phyloP scores from a whole-genome alignment of 2,888 invertebrate genomes.

The Pristionchus mayeri region DNA sequence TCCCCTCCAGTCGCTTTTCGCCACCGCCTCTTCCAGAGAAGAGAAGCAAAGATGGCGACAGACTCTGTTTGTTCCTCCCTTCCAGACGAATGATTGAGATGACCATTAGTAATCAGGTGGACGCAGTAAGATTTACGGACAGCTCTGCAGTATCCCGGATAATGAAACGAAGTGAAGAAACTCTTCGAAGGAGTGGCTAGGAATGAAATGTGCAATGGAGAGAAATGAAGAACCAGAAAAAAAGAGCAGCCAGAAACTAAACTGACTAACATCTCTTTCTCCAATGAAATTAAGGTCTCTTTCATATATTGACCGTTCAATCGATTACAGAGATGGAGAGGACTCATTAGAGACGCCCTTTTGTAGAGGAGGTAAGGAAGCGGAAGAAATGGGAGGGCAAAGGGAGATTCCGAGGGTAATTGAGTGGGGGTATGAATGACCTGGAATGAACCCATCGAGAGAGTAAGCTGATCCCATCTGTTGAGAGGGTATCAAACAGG shows the following conservation, averaged over 20 bases:
- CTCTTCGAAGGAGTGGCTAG: too few species aligned
- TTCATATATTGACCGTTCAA: too few species aligned
- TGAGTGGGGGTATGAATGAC: slow-evolving; percentile 37
- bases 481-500: not conserved
- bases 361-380: not conserved
- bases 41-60: slow-evolving; percentile 24
- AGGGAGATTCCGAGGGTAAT: slow-evolving; percentile 13
- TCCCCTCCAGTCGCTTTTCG: slow-evolving; percentile 36
- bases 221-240: too few species aligned
- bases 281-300: too few species aligned
- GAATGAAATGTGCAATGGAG: too few species aligned
- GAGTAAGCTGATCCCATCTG: slow-evolving; percentile 24
- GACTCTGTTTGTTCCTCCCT: not conserved
- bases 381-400: not conserved
- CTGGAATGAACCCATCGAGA: slow-evolving; percentile 8
- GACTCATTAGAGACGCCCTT: not conserved
- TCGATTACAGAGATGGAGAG: slow-evolving; percentile 7
- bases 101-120: too few species aligned
- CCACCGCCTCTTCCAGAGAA: not conserved
- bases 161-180: too few species aligned
- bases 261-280: too few species aligned
- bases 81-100: too few species aligned
- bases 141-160: too few species aligned
- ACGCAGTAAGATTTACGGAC: too few species aligned
- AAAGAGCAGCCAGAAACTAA: too few species aligned